Evolutionary conservation across 2,797 vertebrate genomes (phyloP), one percentile per base, ranked within the genome.

Genomic region (Staurois parvus): DNA sequence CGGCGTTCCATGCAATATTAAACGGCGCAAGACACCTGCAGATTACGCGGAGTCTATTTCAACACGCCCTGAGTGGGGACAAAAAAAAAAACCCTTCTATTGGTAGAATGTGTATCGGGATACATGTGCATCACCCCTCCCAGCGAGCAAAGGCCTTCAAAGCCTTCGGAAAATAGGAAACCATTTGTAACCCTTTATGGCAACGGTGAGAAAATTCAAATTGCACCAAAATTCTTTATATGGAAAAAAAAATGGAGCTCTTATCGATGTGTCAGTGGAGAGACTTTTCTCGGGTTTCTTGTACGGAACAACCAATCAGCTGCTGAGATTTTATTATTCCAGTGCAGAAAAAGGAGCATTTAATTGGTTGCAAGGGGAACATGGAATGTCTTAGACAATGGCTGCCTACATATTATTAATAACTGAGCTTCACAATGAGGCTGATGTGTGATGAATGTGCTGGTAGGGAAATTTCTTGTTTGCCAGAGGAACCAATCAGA

Each of bases 1-100:
- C 95, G 91, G 91, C n/a, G 93, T 92, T 92, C 93, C 95, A 94
- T 93, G 92, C 89, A 94, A 95, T 95, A 96, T 95, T 95, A 95
- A 92, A 92, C 89, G 88, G 81, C 82, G 52, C 88, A 95, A 94
- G 93, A 89, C 89, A 92, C 93, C 90, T 92, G 90, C 85, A 83
- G 90, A 91, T 93, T 91, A 37, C 88, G 89, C 86, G 5, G 70
- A 88, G 91, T 92, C 91, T 76, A 30, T 17, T 74, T 80, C 76
- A 88, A 84, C 56, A 69, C 62, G 79, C 3, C 48, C 68, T 73
- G 0, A 7, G 68, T 42, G 62, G 75, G 83, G 87, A n/a, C n/a
- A n/a, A n/a, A n/a, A n/a, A n/a, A n/a, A 10, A 3, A 74, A 90
- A 76, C 62, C 77, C 52, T 64, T 66, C 34, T 67, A 74, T 86